Evolutionary conservation across 2,113 vertebrate genomes (phyloP).

Genomic region (Sakesphorus luctuosus): DNA sequence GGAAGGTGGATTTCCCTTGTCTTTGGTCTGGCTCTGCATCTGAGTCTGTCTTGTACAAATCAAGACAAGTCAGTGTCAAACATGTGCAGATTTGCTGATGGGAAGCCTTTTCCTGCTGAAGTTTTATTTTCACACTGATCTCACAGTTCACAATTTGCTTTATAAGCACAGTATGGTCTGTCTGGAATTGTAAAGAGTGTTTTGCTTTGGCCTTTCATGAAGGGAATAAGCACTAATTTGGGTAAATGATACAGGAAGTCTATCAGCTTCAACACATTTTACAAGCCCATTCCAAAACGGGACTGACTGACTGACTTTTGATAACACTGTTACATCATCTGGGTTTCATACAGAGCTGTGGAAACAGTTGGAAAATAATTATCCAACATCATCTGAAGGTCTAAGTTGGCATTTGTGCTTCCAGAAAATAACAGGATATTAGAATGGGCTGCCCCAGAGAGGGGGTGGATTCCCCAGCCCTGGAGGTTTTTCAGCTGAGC

Average conservation of each 20-base stretch:
- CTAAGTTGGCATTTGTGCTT: not conserved
- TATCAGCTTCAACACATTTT: not conserved
- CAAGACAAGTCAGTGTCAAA: not conserved
- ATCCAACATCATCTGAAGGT: not conserved
- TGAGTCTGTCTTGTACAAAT: not conserved
- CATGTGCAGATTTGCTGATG: not conserved
- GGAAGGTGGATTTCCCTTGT: not conserved
- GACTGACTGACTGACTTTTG: not conserved
- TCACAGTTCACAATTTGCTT: not conserved
- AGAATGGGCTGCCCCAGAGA: too few relatives aligned
- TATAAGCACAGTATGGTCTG: not conserved
- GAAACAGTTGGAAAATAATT: not conserved
- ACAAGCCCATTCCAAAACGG: not conserved
- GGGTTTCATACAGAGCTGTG: not conserved
- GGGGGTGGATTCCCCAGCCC: too few relatives aligned
- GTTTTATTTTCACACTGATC: not conserved
- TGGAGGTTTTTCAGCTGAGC: too few relatives aligned
- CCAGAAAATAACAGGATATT: not conserved
- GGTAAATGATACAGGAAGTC: not conserved
- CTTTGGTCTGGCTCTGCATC: not conserved
- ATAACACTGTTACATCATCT: not conserved
- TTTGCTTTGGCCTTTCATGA: not conserved
- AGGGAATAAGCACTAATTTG: not conserved
- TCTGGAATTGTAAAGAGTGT: not conserved
- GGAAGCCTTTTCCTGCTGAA: slow-evolving; percentile 11